Evolutionary conservation across 2,888 invertebrate species (phyloP), one percentile per base, ranked within the genome.

Genomic region (Glaucopsyche alexis): DNA sequence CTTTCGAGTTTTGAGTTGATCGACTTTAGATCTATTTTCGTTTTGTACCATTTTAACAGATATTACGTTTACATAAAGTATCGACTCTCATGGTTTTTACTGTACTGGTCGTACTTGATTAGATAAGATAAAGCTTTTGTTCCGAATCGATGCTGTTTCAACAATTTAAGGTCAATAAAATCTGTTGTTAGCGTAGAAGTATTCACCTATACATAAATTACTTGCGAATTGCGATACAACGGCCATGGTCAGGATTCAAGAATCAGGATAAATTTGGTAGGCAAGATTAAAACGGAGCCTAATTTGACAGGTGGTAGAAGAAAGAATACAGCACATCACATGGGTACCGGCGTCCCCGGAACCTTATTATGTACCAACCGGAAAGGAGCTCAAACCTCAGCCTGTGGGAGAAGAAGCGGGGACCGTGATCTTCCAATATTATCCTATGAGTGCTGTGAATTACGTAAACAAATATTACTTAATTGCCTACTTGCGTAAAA

Each of bases 381-480:
- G 97, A 67, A 95, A 95, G 82, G 98, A 98, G 89, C 94, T 96
- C 38, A 95, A 95, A 83, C 97, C 97, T 64, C 96, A 96, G 83
- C 97, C 97, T 3, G 95, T 97, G 7, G 97, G 97, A 14, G 97
- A 97, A 84, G 97, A 97, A 80, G 95, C 95, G 76, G 98, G 98
- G 71, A 95, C 95, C 14, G 95, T 97, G 19, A 95, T 97, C 74
- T 98, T 95, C 86, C 96, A 96, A 81, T 98, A 98, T 84, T 96
- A 95, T 83, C 97, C 97, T 11, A 96, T 96, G 90, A 96, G 96
- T 85, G 96, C 97, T 73, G 97, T 97, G 40, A 97, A 97, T 89
- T 98, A 97, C 88, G 97, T 98, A 89, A 95, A 96, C 82, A 52
- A 8, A 71, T 14, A 40, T 64, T 47, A 64, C 38, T 49, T 72